Conservation (phyloP, 2,113 vertebrate species). For the Sinocyclocheilus rhinocerous region DNA sequence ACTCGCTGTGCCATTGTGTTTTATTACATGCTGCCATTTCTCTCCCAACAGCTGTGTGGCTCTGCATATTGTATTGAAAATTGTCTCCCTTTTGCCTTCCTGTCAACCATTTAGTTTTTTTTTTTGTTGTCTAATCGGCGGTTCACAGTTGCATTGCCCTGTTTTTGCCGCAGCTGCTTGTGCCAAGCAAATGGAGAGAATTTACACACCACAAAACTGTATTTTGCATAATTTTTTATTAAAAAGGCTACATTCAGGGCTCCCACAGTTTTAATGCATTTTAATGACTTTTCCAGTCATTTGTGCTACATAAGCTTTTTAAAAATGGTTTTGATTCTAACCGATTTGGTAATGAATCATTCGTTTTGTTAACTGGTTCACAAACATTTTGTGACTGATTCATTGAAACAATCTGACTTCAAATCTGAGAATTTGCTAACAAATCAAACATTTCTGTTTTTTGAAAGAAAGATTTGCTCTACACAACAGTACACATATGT, state of each 20-base stretch:
- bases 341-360: neutral
- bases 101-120: slow-evolving; percentile 7
- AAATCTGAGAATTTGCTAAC: neutral
- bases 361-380: neutral
- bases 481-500: neutral
- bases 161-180: neutral
- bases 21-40: neutral
- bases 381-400: neutral
- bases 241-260: neutral
- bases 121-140: slow-evolving; percentile 8
- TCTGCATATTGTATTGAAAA: slow-evolving; percentile 15
- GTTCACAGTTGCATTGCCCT: neutral
- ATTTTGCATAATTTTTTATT: neutral
- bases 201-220: neutral
- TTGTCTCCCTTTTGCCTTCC: neutral
- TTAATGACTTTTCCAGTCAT: neutral
- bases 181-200: neutral
- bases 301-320: neutral
- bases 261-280: neutral
- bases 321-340: neutral
- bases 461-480: neutral
- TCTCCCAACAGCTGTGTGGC: slow-evolving; percentile 2
- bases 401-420: neutral
- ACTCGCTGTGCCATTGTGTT: neutral
- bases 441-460: neutral